These are phyloP conservation scores for Mya arenaria DNA, from an alignment of 1,140 invertebrate species.

Conservation along the genomic window DNA sequence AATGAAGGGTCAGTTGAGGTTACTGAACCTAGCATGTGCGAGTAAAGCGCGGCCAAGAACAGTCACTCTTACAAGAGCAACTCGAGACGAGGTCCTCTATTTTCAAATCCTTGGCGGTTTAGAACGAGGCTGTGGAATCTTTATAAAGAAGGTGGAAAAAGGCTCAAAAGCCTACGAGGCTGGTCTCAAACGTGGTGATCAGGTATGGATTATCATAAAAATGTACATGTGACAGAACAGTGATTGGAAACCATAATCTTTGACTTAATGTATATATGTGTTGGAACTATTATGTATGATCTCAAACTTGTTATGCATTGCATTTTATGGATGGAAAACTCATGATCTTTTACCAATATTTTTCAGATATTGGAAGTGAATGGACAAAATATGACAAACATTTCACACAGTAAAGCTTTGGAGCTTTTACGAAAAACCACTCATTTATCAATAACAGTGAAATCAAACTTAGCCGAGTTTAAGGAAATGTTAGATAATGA, in stretches of 20 bases:
- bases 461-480: constrained; percentile 94
- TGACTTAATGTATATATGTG: no score
- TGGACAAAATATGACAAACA: constrained; percentile 96
- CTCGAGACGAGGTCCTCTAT: constrained; percentile 92
- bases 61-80: constrained; percentile 94
- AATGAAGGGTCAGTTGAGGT: constrained; percentile 84
- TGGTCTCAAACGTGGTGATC: constrained; percentile 98
- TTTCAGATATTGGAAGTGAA: constrained; percentile 92
- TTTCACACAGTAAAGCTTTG: constrained; percentile 93
- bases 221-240: neutral
- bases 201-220: constrained; percentile 81
- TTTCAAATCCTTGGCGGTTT: constrained; percentile 95
- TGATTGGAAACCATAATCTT: no score
- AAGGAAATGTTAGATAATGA: constrained; percentile 90
- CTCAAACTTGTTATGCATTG: no score
- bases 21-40: constrained; percentile 97
- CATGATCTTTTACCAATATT: no score
- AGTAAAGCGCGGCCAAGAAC: constrained; percentile 96
- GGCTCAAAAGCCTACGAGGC: constrained; percentile 97
- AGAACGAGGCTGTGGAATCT: constrained; percentile 95
- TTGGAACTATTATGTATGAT: no score
- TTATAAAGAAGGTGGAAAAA: constrained; percentile 96
- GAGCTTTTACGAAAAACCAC: constrained; percentile 96
- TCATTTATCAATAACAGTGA: constrained; percentile 97
- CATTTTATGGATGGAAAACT: no score